Base-by-base conservation (phyloP, 92 coral and sea anemone genomes). In the Heteractis magnifica region DNA sequence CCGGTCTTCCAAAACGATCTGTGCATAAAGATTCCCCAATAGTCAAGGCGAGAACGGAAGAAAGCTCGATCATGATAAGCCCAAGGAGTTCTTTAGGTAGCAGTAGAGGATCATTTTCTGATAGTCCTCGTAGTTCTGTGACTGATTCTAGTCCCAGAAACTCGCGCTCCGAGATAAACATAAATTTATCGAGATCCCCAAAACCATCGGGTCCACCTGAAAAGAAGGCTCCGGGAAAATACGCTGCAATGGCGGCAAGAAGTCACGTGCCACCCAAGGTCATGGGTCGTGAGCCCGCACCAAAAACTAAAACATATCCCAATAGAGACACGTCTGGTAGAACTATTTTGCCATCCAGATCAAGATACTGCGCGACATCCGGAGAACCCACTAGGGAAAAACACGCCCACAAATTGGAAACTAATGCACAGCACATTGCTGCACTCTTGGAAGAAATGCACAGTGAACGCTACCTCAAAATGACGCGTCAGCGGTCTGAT, bases 401-500 rank as follows among this genome's bases (percentile, higher is more conserved):
- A 52, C 83, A 85, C 34, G 92, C 86, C 6, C 88, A 90, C 23
- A 87, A 94, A 71, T 82, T 97, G 65, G 98, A 97, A 71, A 91
- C 93, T 34, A 95, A 97, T 72, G 99, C 99, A 4, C 98, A 94
- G 49, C 98, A 97, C 77, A 94, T 97, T 71, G 92, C 93, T 9
- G 97, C 94, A 77, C 91, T 97, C 62, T 86, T 97, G 20, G 95
- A 97, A 49, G 98, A 97, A 86, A 94, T 97, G 99, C 95, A 97
- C 82, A 92, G 92, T 20, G 99, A 97, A 76, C 98, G 98, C 15
- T 80, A 92, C 83, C 80, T 97, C 74, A 93, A 94, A 58, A 89
- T 97, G 94, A 88, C 91, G 62, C 96, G 99, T 72, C 99, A 97
- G 88, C 98, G 93, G 92, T 97, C 99, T 3, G 99, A 97, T 79